phyloP scores from a whole-genome alignment of 2,888 invertebrate genomes.

The Apotomis betuletana region DNA sequence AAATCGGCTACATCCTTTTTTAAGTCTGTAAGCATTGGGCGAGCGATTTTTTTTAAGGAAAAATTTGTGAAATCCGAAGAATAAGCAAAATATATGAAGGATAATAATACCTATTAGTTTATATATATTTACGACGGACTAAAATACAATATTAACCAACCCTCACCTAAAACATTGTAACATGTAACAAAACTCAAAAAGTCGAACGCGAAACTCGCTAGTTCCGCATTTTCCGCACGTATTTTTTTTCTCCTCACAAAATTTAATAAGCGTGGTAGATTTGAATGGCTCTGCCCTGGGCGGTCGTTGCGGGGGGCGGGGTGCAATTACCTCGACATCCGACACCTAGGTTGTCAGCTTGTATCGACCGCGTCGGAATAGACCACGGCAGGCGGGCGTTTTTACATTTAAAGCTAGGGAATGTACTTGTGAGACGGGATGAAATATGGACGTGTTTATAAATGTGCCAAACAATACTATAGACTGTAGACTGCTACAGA shows the following conservation, averaged over 20 bases:
- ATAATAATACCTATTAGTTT: too few species aligned
- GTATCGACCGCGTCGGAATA: constrained; percentile 35
- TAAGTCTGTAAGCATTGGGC: too few species aligned
- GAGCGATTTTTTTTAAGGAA: too few species aligned
- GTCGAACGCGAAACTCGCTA: background rate
- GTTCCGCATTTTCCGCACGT: constrained; percentile 17
- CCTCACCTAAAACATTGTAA: background rate
- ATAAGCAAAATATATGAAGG: too few species aligned
- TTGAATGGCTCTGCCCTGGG: constrained; percentile 43
- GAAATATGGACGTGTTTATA: background rate
- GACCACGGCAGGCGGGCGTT: constrained; percentile 5
- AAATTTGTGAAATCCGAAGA: too few species aligned
- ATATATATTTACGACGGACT: background rate
- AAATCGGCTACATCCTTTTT: too few species aligned
- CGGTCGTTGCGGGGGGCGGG: constrained; percentile 17
- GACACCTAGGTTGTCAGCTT: constrained; percentile 41
- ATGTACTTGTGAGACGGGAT: background rate
- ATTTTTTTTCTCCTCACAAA: constrained; percentile 43
- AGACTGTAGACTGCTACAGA: too few species aligned
- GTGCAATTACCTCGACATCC: constrained; percentile 42
- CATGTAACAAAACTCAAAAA: background rate
- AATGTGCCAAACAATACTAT: background rate
- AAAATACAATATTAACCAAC: background rate
- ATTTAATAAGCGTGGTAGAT: constrained; percentile 47
- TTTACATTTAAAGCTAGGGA: constrained; percentile 21